Conservation (phyloP, 2,113 vertebrate species). For the Mus spicilegus region DNA sequence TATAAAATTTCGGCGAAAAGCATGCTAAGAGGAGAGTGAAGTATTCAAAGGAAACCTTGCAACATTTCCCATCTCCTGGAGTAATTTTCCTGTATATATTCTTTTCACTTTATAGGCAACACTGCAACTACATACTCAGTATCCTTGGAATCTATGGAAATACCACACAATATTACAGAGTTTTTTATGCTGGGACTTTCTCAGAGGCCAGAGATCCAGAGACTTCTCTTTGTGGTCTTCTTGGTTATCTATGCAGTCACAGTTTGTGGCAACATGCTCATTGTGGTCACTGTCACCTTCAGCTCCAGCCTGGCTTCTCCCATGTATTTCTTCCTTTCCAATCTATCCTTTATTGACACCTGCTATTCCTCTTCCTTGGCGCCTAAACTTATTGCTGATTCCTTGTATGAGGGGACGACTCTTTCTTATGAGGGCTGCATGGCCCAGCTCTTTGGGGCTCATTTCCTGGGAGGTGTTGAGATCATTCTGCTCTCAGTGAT, state of each 20-base stretch:
- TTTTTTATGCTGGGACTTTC: conserved; percentile 73
- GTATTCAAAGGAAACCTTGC: not conserved
- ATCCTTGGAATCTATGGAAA: not conserved
- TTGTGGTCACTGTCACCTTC: conserved; percentile 30
- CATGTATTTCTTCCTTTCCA: conserved; percentile 70
- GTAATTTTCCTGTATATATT: not conserved
- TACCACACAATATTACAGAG: conserved; percentile 41
- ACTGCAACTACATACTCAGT: not conserved
- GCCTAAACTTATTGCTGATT: conserved; percentile 69
- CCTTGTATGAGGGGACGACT: conserved; percentile 45
- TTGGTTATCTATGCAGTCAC: conserved; percentile 40
- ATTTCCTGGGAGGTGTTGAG: not conserved
- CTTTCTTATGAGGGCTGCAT: conserved; percentile 61
- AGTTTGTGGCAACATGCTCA: conserved; percentile 53
- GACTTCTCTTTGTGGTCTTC: conserved; percentile 68
- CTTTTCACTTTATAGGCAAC: not conserved
- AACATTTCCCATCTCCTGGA: not conserved
- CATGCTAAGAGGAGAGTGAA: not conserved
- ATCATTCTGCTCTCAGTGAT: conserved; percentile 10
- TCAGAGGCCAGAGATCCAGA: conserved; percentile 57
- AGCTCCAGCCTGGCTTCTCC: not conserved
- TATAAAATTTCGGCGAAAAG: not conserved
- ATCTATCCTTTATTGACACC: conserved; percentile 66
- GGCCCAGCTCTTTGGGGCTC: conserved; percentile 57
- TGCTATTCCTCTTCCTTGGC: conserved; percentile 73